Percentiles rank a stretch among this genome's conserved stretches.
These are phyloP conservation scores for Tapera naevia DNA, from an alignment of 2,797 vertebrate species.

Conservation along the genomic window DNA sequence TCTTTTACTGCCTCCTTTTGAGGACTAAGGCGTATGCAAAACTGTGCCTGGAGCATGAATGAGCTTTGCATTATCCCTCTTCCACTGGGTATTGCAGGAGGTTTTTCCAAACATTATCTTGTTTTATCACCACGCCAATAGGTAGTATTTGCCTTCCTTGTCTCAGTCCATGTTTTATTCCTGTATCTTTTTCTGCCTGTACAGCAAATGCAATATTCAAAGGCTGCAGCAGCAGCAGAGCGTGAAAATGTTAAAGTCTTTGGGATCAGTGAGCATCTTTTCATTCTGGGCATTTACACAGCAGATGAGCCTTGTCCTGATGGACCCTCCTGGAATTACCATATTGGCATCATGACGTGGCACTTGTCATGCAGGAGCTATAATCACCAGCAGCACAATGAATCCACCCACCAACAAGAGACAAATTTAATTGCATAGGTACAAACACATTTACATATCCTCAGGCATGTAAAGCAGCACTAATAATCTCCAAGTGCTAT, in stretches of 20 bases:
- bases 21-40: not conserved
- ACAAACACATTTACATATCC: not conserved
- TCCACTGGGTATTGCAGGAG: not conserved
- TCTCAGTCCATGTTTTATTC: not conserved
- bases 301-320: not conserved
- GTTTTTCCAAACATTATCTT: not conserved
- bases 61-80: not conserved
- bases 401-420: not conserved
- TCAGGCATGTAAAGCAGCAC: not conserved
- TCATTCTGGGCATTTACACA: not conserved
- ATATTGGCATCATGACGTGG: not conserved
- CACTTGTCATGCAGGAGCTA: not conserved
- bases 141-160: not conserved
- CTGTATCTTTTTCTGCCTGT: not conserved
- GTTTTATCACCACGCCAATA: not conserved
- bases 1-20: not conserved
- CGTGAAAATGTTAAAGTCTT: not conserved
- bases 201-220: not conserved
- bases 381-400: not conserved
- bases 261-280: not conserved
- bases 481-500: not conserved
- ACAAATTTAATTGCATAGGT: not conserved
- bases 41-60: not conserved
- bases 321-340: not conserved
- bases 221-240: not conserved